Conservation (phyloP, 2,797 vertebrate species). For the Myotis daubentonii region DNA sequence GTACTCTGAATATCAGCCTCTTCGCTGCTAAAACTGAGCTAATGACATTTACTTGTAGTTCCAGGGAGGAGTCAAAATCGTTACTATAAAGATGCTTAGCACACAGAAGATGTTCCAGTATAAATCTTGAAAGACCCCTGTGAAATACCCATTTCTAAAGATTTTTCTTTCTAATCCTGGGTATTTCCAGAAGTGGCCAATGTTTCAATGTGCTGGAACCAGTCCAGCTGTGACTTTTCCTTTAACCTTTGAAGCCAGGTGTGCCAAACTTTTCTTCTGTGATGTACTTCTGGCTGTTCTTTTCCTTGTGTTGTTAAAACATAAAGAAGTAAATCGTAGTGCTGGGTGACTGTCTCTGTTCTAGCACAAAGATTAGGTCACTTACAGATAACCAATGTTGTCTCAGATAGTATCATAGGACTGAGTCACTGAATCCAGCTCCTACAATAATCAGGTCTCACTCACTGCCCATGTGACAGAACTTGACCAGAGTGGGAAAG, state of each 20-base stretch:
- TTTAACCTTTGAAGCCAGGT: not conserved
- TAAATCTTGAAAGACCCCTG: not conserved
- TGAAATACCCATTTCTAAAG: not conserved
- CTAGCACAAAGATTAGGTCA: not conserved
- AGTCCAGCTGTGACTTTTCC: not conserved
- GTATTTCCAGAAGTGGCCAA: not conserved
- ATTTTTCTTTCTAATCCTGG: not conserved
- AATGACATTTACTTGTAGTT: not conserved
- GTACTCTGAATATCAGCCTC: not conserved
- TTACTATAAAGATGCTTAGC: not conserved
- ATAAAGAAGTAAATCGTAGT: not conserved
- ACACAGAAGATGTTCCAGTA: not conserved
- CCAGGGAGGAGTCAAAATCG: not conserved
- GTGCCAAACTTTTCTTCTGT: not conserved
- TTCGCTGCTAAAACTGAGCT: not conserved
- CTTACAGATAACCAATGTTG: not conserved
- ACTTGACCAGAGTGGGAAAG: not conserved
- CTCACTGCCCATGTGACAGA: not conserved
- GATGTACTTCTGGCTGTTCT: not conserved
- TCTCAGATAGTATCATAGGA: not conserved
- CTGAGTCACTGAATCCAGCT: constrained; percentile 28
- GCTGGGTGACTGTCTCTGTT: not conserved
- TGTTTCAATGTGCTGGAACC: not conserved
- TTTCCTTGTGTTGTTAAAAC: not conserved
- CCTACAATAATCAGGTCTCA: not conserved